Base-by-base conservation (phyloP, 2,797 vertebrate genomes). In the Characodon lateralis region DNA sequence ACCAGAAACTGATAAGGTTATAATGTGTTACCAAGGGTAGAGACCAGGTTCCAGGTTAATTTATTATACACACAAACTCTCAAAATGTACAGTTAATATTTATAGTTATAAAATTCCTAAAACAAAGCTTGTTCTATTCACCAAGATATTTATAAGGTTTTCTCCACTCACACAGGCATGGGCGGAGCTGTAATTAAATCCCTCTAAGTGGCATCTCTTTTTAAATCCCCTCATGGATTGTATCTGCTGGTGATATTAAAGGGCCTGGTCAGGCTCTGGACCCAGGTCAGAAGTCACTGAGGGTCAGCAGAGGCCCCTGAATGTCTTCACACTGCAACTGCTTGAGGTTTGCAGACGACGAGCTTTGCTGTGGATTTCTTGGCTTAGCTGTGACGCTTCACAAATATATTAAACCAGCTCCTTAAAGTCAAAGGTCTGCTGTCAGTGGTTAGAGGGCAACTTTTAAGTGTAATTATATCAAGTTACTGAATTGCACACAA, bases 251-350 rank as follows among this genome's bases (percentile, higher is more conserved):
- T 80, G 73, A 71, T 78, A 74, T 78, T 74, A 68, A 87, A 85
- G 48, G 72, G 50, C 58, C 72, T 2, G n/a, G 55, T 18, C 1
- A 1, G 31, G 51, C 66, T 78, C 9, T 79, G 79, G 85, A 89
- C 86, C 81, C 73, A 83, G 88, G 88, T 91, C 88, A 86, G 73
- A 82, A 83, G 87, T 90, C 72, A 73, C 55, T 51, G 35, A 0
- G 22, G 78, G 86, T 85, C 85, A 76, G 71, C 31, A 51, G 73
- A 41, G 73, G 66, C 71, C 63, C 56, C 43, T 80, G 50, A 76
- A 71, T 20, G 20, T 81, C 78, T 74, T 84, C 48, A 63, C 75
- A 76, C 41, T 69, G 73, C 70, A 80, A 81, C 59, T n/a, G 76
- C 72, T 76, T 61, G 72, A 83, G 82, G 83, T 81, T 7, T 58